Evolutionary conservation across 2,797 vertebrate species (phyloP).

Genomic region (Prunella strophiata): DNA sequence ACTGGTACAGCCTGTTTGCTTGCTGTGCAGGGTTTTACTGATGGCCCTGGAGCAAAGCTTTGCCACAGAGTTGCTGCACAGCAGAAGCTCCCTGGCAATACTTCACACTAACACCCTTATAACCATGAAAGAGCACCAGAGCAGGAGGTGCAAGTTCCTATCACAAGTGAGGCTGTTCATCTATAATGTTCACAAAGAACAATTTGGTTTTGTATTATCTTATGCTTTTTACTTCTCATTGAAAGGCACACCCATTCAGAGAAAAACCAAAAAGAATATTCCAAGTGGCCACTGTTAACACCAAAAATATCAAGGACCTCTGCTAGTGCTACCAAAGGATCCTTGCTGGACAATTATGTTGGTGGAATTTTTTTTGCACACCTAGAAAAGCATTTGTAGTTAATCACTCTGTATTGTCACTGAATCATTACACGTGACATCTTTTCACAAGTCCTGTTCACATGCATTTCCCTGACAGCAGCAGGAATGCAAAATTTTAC

Average conservation of each 20-base stretch:
- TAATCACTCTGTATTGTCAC: not conserved
- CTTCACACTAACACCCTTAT: not conserved
- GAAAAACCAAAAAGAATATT: not conserved
- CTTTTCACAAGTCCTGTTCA: not conserved
- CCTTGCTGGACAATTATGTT: not conserved
- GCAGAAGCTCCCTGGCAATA: not conserved
- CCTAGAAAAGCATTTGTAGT: not conserved
- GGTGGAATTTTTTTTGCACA: not conserved
- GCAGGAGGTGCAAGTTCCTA: not conserved
- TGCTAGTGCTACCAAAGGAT: not conserved
- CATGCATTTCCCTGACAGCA: not conserved
- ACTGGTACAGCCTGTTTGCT: not conserved
- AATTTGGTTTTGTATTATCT: not conserved
- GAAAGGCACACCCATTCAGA: not conserved
- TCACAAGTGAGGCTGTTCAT: not conserved
- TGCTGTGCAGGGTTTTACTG: not conserved
- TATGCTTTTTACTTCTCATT: not conserved
- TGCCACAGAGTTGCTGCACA: rapidly evolving
- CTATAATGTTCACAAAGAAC: not conserved
- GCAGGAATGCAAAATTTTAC: not conserved
- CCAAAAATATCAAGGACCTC: not conserved
- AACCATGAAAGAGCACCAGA: not conserved
- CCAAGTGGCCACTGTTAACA: not conserved
- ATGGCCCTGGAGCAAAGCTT: not conserved
- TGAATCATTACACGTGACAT: not conserved